Percentiles rank a stretch among this genome's conserved stretches.
Evolutionary conservation across 2,113 vertebrate species (phyloP).

Genomic region (Pogonocichla stellata): DNA sequence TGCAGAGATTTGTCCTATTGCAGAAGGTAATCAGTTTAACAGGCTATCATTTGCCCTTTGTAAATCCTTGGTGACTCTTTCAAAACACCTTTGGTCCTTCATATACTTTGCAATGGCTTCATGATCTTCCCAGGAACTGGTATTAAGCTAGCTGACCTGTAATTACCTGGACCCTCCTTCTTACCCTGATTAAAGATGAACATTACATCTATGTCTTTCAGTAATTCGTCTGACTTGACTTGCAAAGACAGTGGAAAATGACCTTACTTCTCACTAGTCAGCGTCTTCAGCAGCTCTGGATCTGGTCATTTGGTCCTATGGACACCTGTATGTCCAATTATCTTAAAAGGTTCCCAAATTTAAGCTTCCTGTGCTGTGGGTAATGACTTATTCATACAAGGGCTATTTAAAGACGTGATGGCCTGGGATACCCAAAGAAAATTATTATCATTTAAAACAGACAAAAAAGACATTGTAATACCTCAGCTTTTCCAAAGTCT

Average conservation of each 20-base stretch:
- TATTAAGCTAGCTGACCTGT: no score
- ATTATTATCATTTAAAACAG: neutral
- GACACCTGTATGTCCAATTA: neutral
- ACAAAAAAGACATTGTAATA: neutral
- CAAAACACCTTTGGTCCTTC: neutral
- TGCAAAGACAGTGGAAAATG: neutral
- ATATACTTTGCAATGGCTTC: neutral
- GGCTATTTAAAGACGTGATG: accelerated
- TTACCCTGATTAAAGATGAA: neutral
- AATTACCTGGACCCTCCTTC: neutral
- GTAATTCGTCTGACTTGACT: neutral
- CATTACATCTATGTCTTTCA: neutral
- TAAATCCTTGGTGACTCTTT: neutral
- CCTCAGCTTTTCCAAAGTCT: neutral
- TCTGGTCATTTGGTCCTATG: neutral
- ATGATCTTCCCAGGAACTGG: neutral
- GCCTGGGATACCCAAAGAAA: neutral
- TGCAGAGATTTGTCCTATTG: neutral
- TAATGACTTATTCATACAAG: neutral
- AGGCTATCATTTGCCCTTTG: neutral
- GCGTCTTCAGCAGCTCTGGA: neutral
- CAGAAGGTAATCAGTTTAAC: neutral
- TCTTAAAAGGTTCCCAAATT: neutral
- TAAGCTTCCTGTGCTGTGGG: neutral
- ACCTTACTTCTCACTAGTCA: neutral